Conservation (phyloP, 2,113 vertebrate species). For the Miniopterus natalensis region DNA sequence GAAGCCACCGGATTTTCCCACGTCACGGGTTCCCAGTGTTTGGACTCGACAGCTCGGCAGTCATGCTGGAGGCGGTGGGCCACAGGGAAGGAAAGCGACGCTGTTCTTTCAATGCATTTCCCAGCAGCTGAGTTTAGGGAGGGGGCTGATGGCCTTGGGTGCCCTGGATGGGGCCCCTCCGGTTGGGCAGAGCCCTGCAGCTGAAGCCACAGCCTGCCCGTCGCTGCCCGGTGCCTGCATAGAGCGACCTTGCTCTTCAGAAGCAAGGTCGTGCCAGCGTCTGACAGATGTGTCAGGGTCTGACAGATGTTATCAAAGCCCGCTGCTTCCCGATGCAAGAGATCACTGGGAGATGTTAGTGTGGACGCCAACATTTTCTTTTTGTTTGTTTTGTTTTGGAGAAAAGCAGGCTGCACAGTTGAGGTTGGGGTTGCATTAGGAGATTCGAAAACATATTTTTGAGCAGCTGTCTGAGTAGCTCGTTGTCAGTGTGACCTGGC, state of each 20-base stretch:
- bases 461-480: neutral
- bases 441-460: neutral
- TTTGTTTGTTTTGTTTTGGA: neutral
- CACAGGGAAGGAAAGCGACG: neutral
- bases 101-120: neutral
- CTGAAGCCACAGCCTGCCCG: neutral
- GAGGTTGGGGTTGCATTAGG: neutral
- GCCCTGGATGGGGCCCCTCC: neutral
- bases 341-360: neutral
- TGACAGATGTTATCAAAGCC: neutral
- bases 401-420: neutral
- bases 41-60: neutral
- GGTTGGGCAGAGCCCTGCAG: neutral
- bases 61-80: neutral
- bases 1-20: slow-evolving; percentile 66
- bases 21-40: neutral
- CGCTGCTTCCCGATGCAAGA: neutral
- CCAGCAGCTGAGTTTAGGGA: neutral
- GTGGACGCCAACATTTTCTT: neutral
- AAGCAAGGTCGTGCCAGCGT: neutral
- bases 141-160: neutral
- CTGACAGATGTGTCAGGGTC: neutral
- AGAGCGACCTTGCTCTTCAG: neutral
- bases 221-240: neutral
- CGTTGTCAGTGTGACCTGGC: neutral